Evolutionary conservation across 2,888 invertebrate genomes (phyloP).

Genomic region (Pharmacophagus antenor): DNA sequence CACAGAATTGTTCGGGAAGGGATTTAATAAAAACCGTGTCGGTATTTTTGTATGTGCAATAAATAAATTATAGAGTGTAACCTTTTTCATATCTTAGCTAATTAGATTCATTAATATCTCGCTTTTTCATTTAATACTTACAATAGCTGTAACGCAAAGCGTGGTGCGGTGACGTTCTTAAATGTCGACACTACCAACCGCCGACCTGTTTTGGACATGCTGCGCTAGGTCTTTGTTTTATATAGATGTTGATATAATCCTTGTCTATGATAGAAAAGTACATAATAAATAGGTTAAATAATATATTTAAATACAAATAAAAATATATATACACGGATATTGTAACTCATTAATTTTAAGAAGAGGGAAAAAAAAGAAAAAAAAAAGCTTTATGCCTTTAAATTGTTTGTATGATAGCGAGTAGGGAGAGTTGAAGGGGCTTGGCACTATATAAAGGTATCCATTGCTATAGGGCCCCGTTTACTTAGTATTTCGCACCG

Average conservation of each 20-base stretch:
- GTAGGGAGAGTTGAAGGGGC: constrained; percentile 65
- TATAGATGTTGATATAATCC: constrained; percentile 77
- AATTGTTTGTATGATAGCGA: constrained; percentile 75
- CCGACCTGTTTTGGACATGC: constrained; percentile 44
- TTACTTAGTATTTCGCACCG: constrained; percentile 68
- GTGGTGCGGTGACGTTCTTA: constrained; percentile 28
- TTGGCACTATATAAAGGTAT: constrained; percentile 61
- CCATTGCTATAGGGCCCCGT: constrained; percentile 54
- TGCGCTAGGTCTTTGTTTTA: constrained; percentile 34
- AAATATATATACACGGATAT: constrained; percentile 80
- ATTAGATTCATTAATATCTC: constrained; percentile 69
- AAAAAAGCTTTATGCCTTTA: constrained; percentile 78
- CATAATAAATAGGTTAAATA: constrained; percentile 74
- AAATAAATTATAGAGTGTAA: constrained; percentile 68
- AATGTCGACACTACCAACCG: constrained; percentile 25
- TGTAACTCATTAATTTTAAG: constrained; percentile 68
- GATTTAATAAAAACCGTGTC: constrained; percentile 45
- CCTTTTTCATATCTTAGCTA: constrained; percentile 76
- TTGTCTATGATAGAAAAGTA: constrained; percentile 77
- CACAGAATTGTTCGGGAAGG: constrained; percentile 38
- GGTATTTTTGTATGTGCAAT: constrained; percentile 78
- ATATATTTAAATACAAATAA: constrained; percentile 77
- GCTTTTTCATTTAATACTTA: constrained; percentile 61
- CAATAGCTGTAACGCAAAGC: constrained; percentile 35
- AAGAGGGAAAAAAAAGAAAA: constrained; percentile 60